Percentiles rank a stretch among this genome's conserved stretches.
Conservation (phyloP, 2,888 invertebrate genomes). For the Chymomyza procnemis region DNA sequence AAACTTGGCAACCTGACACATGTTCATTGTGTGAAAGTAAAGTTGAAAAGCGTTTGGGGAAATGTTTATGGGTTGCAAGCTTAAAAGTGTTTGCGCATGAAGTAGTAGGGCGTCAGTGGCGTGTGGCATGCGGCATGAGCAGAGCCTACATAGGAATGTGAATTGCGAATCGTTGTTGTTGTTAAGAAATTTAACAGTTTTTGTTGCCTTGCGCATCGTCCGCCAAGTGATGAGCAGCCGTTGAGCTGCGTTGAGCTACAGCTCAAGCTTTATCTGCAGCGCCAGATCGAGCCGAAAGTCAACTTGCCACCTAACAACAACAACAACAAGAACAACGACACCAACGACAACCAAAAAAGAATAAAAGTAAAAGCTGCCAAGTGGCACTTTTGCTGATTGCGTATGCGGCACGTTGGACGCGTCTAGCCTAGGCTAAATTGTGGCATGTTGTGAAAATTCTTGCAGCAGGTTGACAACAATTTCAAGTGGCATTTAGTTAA, state of each 20-base stretch:
- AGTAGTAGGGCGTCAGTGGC: background rate
- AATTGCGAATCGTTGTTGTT: background rate
- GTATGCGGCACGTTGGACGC: slow-evolving; percentile 10
- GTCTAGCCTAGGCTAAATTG: slow-evolving; percentile 8
- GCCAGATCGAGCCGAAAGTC: background rate
- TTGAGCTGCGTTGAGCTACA: background rate
- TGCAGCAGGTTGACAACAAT: slow-evolving; percentile 9
- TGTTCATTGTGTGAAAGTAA: slow-evolving; percentile 5
- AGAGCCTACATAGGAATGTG: background rate
- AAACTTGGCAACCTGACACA: slow-evolving; percentile 16
- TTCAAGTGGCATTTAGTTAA: slow-evolving; percentile 36
- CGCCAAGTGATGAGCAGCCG: background rate
- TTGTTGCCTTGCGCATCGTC: slow-evolving; percentile 3
- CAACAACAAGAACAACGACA: no score
- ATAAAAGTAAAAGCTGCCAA: slow-evolving; percentile 14
- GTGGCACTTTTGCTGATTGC: slow-evolving; percentile 64
- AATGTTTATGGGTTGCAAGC: background rate
- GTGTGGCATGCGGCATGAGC: no score
- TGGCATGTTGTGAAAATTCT: slow-evolving; percentile 10
- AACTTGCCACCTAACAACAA: background rate
- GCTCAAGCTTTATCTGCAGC: background rate
- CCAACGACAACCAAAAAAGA: background rate
- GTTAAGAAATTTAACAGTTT: slow-evolving; percentile 1
- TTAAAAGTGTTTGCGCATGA: background rate
- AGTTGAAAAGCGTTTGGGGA: slow-evolving; percentile 21